Evolutionary conservation across 1,140 invertebrate genomes (phyloP), one percentile per base, ranked within the genome.

Genomic region (Harpegnathos saltator): DNA sequence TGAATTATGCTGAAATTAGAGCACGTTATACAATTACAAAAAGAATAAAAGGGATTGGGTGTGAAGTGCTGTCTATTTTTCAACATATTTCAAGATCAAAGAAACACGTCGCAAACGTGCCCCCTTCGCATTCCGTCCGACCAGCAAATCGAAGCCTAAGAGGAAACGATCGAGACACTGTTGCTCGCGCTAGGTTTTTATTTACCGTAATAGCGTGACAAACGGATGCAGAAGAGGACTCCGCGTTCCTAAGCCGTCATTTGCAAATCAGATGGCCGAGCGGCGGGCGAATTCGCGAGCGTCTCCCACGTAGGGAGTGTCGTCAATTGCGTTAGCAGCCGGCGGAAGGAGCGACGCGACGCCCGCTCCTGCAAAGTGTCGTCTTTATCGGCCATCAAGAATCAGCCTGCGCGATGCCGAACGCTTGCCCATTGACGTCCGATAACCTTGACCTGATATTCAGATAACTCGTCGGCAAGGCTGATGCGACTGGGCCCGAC

Each of bases 381-480:
- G 14, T 44, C 54, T 71, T 85, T 26, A 63, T 68, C 12, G 24
- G 59, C 14, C 59, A 52, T 84, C 52, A 77, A 66, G 62, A 80
- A 54, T 81, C 22, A 84, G 26, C 19, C n/a, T 50, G 29, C 44
- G 54, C 24, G 14, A 12, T 62, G 65, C 63, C 71, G 50, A 80
- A 83, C 62, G 61, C 83, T 86, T 29, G 50, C 58, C 75, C 54
- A 73, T 82, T 84, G 78, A 71, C n/a, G 29, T 71, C 29, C 50
- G n/a, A n/a, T 74, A 88, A 87, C 87, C 87, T 87, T 87, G 85
- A 88, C 87, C 87, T 38, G 59, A 73, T 88, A 88, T 88, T 88
- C 66, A 58, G 22, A 74, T 85, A 88, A 87, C 61, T 82, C 33
- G 48, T 29, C 26, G 68, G 38, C 85, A 88, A 88, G 87, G 87